Evolutionary conservation across 2,888 invertebrate species (phyloP), one percentile per base, ranked within the genome.

Genomic region (Heliothis peltigera): DNA sequence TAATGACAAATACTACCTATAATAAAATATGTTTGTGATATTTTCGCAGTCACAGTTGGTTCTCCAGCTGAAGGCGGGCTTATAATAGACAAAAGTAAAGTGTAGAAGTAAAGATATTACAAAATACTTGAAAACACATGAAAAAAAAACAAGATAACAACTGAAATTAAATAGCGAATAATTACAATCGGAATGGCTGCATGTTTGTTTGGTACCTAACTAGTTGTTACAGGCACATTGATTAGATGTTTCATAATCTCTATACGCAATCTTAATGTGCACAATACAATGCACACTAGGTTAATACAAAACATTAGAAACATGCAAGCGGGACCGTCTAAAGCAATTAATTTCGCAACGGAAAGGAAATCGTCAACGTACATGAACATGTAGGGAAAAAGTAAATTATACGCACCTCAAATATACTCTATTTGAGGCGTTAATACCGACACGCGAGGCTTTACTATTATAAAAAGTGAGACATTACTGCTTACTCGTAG

Each of bases 351-450:
- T 85, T 86, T 85, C 75, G 83, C 81, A 85, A 84, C 80, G 69
- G 76, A 87, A 86, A 85, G 86, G 86, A 87, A 89, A 88, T 83
- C 80, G 72, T 79, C 69, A 77, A 77, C 80, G 68, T 74, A 70
- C 74, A 81, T 75, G 79, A 82, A 80, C 81, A 81, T 78, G 83
- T 80, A 73, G 72, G 79, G 74, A 80, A 85, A 87, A 84, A 82
- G 70, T 69, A 63, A 69, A 84, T 84, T 81, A 83, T 65, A 86
- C 80, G 77, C 82, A 83, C 80, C 75, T 80, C 76, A 77, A 81
- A 83, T 77, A 80, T 79, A 81, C 76, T 58, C 65, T 65, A 53
- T 79, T 84, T 72, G 75, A 81, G 79, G 79, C 76, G 80, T 72
- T 82, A 85, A 83, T 77, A 66, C 60, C 64, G 49, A 75, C 87